A percentile compares a stretch with the other conserved stretches of the same genome.
Conservation (phyloP, 2,113 vertebrate genomes). For the Tringa solitaria region DNA sequence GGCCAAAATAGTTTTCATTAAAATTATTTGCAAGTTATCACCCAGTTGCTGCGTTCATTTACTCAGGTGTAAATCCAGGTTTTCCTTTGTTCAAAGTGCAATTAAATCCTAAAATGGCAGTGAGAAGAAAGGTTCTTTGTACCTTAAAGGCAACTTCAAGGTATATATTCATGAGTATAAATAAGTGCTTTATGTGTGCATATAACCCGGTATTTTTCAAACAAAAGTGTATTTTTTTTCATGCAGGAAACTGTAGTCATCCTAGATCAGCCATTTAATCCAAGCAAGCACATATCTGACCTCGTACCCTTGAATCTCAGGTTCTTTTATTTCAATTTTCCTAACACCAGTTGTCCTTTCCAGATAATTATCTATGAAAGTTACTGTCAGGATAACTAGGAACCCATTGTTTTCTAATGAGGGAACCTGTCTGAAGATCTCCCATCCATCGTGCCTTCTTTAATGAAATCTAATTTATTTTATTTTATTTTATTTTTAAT, state of each 20-base stretch:
- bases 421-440: neutral
- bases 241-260: neutral
- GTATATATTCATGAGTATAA: neutral
- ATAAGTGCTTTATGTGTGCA: neutral
- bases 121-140: neutral
- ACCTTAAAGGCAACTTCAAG: neutral
- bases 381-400: neutral
- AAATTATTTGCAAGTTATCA: neutral
- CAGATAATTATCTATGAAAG: neutral
- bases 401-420: neutral
- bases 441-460: neutral
- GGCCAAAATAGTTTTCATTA: constrained; percentile 39
- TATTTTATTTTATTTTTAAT: no score
- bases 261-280: neutral
- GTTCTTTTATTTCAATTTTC: constrained; percentile 13
- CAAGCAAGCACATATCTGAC: neutral
- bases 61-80: neutral
- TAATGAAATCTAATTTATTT: neutral
- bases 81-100: neutral
- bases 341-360: neutral
- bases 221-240: neutral
- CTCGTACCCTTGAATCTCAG: neutral
- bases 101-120: neutral
- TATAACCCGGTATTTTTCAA: neutral
- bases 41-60: neutral